Evolutionary conservation across 2,113 vertebrate genomes (phyloP).

Genomic region (Corydoras maculifer): DNA sequence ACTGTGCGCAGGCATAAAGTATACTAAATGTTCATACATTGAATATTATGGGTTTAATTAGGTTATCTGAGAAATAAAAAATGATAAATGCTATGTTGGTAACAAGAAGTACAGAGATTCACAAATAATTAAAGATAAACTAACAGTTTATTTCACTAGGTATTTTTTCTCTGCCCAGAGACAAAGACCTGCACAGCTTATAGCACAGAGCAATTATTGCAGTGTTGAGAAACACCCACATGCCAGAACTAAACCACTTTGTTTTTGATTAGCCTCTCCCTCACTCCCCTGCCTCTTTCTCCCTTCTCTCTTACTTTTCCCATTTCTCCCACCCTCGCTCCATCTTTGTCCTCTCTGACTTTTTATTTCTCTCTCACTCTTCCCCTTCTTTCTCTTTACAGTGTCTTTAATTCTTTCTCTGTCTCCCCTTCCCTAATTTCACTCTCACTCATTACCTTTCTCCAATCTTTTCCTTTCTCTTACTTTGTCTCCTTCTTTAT

Average conservation of each 20-base stretch:
- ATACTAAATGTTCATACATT: neutral
- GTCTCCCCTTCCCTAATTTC: too few relatives aligned
- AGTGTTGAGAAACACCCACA: constrained; percentile 42
- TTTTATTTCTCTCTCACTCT: neutral
- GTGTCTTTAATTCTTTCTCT: neutral
- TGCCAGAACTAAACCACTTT: constrained; percentile 19
- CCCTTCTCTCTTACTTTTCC: neutral
- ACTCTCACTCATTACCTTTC: neutral
- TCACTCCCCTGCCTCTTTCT: neutral
- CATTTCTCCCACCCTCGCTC: constrained; percentile 2
- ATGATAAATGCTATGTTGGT: constrained; percentile 15
- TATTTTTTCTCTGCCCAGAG: constrained; percentile 36
- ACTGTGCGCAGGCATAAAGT: neutral
- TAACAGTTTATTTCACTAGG: constrained; percentile 7
- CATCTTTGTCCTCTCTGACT: neutral
- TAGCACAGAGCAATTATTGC: constrained; percentile 59
- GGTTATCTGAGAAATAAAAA: constrained; percentile 23
- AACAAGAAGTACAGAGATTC: too few relatives aligned
- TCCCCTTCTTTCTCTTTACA: constrained; percentile 3
- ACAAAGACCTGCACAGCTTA: constrained; percentile 49
- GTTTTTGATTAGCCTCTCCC: constrained; percentile 4
- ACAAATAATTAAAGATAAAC: too few relatives aligned
- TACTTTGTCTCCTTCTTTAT: neutral
- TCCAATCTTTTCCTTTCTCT: neutral
- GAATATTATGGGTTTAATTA: neutral